A percentile compares a stretch with the other conserved stretches of the same genome.
Evolutionary conservation across 2,113 vertebrate genomes (phyloP).

Genomic region (Dryoscopus gambensis): DNA sequence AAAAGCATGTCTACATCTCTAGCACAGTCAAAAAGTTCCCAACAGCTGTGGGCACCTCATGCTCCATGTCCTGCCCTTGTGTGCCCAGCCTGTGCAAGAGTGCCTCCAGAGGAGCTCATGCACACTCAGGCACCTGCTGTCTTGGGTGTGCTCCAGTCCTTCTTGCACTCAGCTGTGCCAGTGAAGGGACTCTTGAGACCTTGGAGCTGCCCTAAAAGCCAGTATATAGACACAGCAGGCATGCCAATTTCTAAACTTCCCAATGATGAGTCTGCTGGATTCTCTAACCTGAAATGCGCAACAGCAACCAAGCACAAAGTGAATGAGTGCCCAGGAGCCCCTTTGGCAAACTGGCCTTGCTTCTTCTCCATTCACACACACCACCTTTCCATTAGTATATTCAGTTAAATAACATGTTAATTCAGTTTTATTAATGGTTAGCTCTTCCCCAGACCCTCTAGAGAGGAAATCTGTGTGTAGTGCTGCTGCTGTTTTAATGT

Average conservation of each 20-base stretch:
- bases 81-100: not conserved
- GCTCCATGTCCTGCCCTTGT: not conserved
- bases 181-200: not conserved
- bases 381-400: not conserved
- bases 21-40: not conserved
- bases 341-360: not conserved
- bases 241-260: not conserved
- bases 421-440: not conserved
- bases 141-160: not conserved
- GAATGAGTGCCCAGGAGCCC: not conserved
- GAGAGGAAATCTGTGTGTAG: not conserved
- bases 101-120: not conserved
- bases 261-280: not conserved
- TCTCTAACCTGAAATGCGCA: not conserved
- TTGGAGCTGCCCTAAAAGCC: not conserved
- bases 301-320: not conserved
- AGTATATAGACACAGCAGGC: not conserved
- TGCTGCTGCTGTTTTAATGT: not conserved
- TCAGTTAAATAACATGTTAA: not conserved
- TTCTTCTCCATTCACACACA: not conserved
- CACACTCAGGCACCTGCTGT: not conserved
- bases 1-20: not conserved
- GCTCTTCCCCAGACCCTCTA: not conserved
- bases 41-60: not conserved
- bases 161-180: not conserved